Base-by-base conservation (phyloP, 2,797 vertebrate genomes). In the Rhynchonycteris naso region DNA sequence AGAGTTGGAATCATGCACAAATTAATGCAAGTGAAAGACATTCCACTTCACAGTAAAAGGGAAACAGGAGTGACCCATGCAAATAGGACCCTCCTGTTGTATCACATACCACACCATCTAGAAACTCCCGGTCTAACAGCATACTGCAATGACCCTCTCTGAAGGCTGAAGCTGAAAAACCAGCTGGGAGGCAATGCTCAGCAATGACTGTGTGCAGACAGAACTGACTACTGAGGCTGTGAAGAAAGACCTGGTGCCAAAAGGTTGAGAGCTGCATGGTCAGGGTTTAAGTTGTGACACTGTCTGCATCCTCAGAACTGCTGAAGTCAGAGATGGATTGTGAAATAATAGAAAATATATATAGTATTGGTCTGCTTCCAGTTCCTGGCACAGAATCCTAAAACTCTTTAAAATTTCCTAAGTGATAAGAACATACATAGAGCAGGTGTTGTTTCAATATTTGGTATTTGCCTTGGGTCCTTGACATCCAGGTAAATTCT, bases 381-480 rank as follows among this genome's bases (percentile, higher is more conserved):
- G 47, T 76, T 65, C 16, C n/a, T 88, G n/a, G 47, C n/a, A 76
- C 72, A 35, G 50, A 69, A 10, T 86, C 54, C 68, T 71, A 43
- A 72, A 86, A 76, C 72, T 76, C 47, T 65, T 65, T 52, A 22
- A 18, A 54, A 65, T 54, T 76, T 66, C 59, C n/a, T 54, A 66
- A 76, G 72, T 38, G 18, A 88, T 78, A 30, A 65, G n/a, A 35
- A 21, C 18, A 7, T 10, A 54, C 50, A 30, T 15, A 58, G 52
- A 30, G 26, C 2, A 21, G 54, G 47, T 54, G 65, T 65, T 54
- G 7, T 54, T 54, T 52, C 35, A 54, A 30, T 52, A 76, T 88
- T 63, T 88, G 16, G 24, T 47, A n/a, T 76, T 65, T 65, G 43
- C 28, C 16, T 24, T 8, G 9, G 26, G 7, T 28, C 30, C 30